Percentiles rank a stretch among this genome's conserved stretches.
Conservation (phyloP, 2,888 invertebrate species). For the Agrotis exclamationis region DNA sequence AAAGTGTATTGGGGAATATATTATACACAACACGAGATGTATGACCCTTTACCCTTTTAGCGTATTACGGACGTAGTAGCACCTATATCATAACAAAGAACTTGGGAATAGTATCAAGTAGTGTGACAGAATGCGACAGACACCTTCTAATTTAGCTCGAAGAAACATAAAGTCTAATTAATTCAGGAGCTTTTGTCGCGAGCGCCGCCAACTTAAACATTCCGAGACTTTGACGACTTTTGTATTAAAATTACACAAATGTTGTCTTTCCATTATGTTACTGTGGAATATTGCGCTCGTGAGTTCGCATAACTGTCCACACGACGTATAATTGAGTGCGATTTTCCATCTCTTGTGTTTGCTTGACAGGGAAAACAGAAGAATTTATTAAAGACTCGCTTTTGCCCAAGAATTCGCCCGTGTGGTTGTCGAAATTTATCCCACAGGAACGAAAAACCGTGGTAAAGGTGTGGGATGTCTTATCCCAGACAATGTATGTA, state of each 20-base stretch:
- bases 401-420: not conserved
- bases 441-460: too few relatives aligned
- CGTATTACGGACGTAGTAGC: slow-evolving; percentile 20
- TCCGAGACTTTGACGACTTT: slow-evolving; percentile 47
- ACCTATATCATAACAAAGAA: slow-evolving; percentile 37
- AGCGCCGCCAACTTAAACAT: slow-evolving; percentile 53
- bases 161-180: slow-evolving; percentile 62
- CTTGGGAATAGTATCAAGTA: slow-evolving; percentile 22
- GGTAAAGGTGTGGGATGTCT: too few relatives aligned
- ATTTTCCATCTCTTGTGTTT: slow-evolving; percentile 23
- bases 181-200: slow-evolving; percentile 59
- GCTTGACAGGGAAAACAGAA: slow-evolving; percentile 3
- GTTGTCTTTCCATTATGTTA: slow-evolving; percentile 57
- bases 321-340: slow-evolving; percentile 21
- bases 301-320: slow-evolving; percentile 35
- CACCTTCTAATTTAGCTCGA: slow-evolving; percentile 50
- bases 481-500: too few relatives aligned
- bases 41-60: slow-evolving; percentile 47
- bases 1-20: slow-evolving; percentile 50
- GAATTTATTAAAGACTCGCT: not conserved
- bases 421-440: too few relatives aligned
- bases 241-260: slow-evolving; percentile 63
- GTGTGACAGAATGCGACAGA: slow-evolving; percentile 23
- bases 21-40: slow-evolving; percentile 40
- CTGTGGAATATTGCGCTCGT: slow-evolving; percentile 22